Percentiles rank a stretch among this genome's conserved stretches.
Evolutionary conservation across 2,888 invertebrate genomes (phyloP).

Genomic region (Yponomeuta evonymella): DNA sequence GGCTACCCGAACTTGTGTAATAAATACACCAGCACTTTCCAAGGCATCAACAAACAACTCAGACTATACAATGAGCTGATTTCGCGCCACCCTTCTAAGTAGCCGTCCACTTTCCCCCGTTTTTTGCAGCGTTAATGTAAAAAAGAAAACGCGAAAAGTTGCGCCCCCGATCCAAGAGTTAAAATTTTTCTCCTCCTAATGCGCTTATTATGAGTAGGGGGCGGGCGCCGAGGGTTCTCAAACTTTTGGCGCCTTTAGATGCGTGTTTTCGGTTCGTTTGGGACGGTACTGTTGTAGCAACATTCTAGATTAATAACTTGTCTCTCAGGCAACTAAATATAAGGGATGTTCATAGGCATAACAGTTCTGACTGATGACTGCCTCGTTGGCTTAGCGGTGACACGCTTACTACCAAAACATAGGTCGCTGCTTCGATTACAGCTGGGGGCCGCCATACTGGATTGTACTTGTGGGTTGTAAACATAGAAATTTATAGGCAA

Average conservation of each 20-base stretch:
- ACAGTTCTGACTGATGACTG: too few relatives aligned
- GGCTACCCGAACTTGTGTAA: too few relatives aligned
- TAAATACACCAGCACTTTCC: not conserved
- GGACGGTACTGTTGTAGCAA: not conserved
- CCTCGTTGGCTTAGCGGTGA: too few relatives aligned
- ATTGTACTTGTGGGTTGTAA: too few relatives aligned
- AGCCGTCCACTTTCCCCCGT: slow-evolving; percentile 52
- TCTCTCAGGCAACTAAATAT: too few relatives aligned
- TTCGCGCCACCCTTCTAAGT: slow-evolving; percentile 64
- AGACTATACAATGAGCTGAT: not conserved
- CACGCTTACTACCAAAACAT: too few relatives aligned
- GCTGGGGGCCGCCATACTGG: too few relatives aligned
- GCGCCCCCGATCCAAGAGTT: slow-evolving; percentile 46
- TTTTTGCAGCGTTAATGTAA: slow-evolving; percentile 60
- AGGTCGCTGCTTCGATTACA: too few relatives aligned
- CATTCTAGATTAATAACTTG: too few relatives aligned
- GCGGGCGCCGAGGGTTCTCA: slow-evolving; percentile 42
- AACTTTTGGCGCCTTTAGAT: slow-evolving; percentile 28
- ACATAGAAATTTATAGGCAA: too few relatives aligned
- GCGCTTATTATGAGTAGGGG: slow-evolving; percentile 70
- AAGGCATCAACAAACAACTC: not conserved
- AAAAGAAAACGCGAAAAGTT: slow-evolving; percentile 71
- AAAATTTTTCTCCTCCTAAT: slow-evolving; percentile 67
- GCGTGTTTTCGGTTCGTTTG: not conserved
- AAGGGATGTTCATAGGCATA: too few relatives aligned